Evolutionary conservation across 2,888 invertebrate species (phyloP).

Genomic region (Epiblema foenella): DNA sequence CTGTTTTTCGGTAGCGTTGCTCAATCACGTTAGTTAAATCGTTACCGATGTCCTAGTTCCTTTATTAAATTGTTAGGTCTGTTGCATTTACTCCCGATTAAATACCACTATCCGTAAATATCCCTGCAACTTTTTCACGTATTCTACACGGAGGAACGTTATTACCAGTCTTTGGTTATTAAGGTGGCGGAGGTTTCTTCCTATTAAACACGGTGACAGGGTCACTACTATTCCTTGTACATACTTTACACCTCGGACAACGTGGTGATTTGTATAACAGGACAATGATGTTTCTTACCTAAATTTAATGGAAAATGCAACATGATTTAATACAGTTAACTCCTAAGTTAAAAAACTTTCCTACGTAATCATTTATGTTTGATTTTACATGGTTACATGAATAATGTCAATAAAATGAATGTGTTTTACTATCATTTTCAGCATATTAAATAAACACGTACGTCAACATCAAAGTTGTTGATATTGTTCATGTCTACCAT

Average conservation of each 20-base stretch:
- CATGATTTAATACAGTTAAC: slow-evolving; percentile 23
- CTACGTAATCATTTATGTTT: slow-evolving; percentile 5
- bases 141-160: slow-evolving; percentile 15
- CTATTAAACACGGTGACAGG: slow-evolving; percentile 75
- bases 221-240: slow-evolving; percentile 72
- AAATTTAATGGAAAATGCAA: slow-evolving; percentile 35
- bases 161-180: slow-evolving; percentile 72
- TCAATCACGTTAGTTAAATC: slow-evolving; percentile 6
- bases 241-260: slow-evolving; percentile 62
- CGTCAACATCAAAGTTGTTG: slow-evolving; percentile 16
- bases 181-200: slow-evolving; percentile 79
- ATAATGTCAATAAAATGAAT: slow-evolving; percentile 23
- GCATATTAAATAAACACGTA: background rate
- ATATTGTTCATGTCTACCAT: slow-evolving; percentile 37
- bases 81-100: slow-evolving; percentile 15
- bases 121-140: slow-evolving; percentile 37
- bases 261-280: slow-evolving; percentile 74
- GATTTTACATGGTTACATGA: slow-evolving; percentile 8
- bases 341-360: slow-evolving; percentile 20
- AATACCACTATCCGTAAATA: slow-evolving; percentile 34
- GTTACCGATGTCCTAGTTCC: slow-evolving; percentile 24
- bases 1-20: slow-evolving; percentile 27
- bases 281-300: slow-evolving; percentile 50
- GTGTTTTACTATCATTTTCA: background rate
- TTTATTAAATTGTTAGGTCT: slow-evolving; percentile 20